These are phyloP conservation scores for Ophion ventricosus DNA, from an alignment of 2,888 invertebrate species.

Conservation along the genomic window DNA sequence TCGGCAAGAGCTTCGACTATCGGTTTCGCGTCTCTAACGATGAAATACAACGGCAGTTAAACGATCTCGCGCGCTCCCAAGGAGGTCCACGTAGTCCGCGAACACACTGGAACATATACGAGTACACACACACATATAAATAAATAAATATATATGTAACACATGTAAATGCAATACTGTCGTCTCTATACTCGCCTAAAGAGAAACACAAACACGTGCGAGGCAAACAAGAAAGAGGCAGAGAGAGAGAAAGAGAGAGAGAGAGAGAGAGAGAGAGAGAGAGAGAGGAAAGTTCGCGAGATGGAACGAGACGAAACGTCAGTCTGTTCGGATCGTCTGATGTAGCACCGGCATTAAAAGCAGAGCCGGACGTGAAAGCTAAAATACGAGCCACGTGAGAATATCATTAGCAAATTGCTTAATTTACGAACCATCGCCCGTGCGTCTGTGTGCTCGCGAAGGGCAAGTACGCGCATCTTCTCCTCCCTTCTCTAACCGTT, in stretches of 20 bases:
- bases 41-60: constrained; percentile 78
- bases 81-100: constrained; percentile 71
- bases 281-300: constrained; percentile 1
- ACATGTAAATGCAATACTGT: background rate
- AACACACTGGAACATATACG: background rate
- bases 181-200: constrained; percentile 35
- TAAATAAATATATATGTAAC: too few species aligned
- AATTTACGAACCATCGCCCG: constrained; percentile 79
- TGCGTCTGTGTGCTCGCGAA: constrained; percentile 23
- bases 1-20: constrained; percentile 65
- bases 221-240: background rate
- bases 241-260: background rate
- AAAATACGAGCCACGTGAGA: constrained; percentile 82
- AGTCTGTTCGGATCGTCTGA: constrained; percentile 72
- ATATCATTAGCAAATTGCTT: constrained; percentile 83
- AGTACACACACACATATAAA: background rate
- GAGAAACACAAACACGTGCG: constrained; percentile 7
- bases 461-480: constrained; percentile 19
- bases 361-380: constrained; percentile 76
- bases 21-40: constrained; percentile 74
- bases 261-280: background rate
- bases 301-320: constrained; percentile 56
- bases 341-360: constrained; percentile 79
- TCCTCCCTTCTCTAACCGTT: background rate
- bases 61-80: constrained; percentile 71